Evolutionary conservation across 2,797 vertebrate genomes (phyloP).

Genomic region (Limnodromus scolopaceus): DNA sequence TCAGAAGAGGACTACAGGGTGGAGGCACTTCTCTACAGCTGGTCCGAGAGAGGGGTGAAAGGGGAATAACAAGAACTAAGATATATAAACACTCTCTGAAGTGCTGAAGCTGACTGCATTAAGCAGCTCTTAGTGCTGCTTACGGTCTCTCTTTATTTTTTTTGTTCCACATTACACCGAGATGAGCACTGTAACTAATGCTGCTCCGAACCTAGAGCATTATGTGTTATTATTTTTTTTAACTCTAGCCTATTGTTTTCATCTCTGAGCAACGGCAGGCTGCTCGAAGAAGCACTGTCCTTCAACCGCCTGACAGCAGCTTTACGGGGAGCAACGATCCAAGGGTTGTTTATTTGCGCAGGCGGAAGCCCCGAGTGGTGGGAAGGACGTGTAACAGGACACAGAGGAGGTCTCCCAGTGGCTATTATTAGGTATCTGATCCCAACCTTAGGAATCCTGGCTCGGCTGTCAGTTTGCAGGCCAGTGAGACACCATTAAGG

Average conservation of each 20-base stretch:
- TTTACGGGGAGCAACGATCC: not conserved
- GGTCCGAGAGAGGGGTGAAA: not conserved
- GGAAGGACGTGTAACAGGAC: not conserved
- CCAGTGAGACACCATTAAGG: not conserved
- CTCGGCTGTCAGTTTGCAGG: not conserved
- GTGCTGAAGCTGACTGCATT: not conserved
- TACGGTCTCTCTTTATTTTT: not conserved
- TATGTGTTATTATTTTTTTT: not conserved
- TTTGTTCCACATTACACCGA: not conserved
- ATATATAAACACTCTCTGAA: not conserved
- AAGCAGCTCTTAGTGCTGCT: not conserved
- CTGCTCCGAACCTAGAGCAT: not conserved
- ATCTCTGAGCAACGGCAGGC: not conserved
- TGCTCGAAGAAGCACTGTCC: not conserved
- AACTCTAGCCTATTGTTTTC: not conserved
- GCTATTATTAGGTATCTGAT: not conserved
- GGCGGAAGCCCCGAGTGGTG: not conserved
- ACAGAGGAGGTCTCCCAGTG: not conserved
- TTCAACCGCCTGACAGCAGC: not conserved
- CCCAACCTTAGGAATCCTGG: not conserved
- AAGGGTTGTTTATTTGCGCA: not conserved
- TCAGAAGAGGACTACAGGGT: not conserved
- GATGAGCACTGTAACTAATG: not conserved
- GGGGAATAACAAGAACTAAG: not conserved
- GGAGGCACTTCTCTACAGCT: not conserved